Base-by-base conservation (phyloP, 2,113 vertebrate genomes). In the Theristicus caerulescens region DNA sequence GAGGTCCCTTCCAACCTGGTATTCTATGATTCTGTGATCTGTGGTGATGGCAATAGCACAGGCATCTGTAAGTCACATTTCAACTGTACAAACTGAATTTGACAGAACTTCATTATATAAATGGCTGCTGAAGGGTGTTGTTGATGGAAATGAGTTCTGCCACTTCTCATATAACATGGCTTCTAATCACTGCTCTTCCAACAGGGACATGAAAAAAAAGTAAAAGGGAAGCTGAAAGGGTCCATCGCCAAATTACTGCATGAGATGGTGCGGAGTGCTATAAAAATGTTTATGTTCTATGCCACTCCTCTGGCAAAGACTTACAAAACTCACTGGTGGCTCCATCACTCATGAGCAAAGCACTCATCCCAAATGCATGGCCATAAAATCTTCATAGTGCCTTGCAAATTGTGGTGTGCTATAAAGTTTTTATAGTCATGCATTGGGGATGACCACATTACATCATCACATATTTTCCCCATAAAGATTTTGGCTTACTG, bases 361-460 rank as follows among this genome's bases (percentile, higher is more conserved):
- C 78, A 73, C 64, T 90, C 78, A 73, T 95, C 72, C 77, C 81
- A 95, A 94, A 96, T 88, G 67, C 46, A 82, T 5, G 27, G 40
- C 47, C 49, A 79, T 95, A 94, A 97, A 90, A 86, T 44, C 84
- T 96, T 97, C 93, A 97, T 67, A 66, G 89, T 44, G 59, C 55
- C 85, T 96, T 82, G 38, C 36, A 86, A 92, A 88, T 14, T 72
- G 61, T 87, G 93, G 81, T 62, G 51, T 82, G 32, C 64, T 72
- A 52, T 87, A 83, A 87, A 95, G 64, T 80, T 94, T 92, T 97
- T 96, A 96, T 73, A 72, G 61, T 36, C 17, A 5, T 55, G 72
- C 67, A 89, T 95, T 97, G 91, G 64, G 83, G 94, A 95, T 88
- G 93, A 80, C 93, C 78, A 79, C 47, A 82, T 96, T 87, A 92